These are phyloP conservation scores for Osmerus mordax DNA, from an alignment of 2,113 vertebrate species.

Conservation along the genomic window DNA sequence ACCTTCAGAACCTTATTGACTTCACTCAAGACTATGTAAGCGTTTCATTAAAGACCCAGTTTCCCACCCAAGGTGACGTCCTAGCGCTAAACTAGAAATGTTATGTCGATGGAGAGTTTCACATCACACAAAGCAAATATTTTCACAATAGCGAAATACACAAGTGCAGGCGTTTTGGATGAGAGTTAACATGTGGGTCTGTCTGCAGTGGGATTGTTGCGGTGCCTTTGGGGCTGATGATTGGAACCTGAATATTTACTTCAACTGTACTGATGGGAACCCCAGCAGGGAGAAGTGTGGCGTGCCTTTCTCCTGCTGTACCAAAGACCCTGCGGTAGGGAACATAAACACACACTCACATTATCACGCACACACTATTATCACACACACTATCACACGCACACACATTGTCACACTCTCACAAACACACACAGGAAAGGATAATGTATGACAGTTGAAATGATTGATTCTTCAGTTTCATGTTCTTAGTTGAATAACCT, in stretches of 20 bases:
- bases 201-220: slow-evolving; percentile 92
- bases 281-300: slow-evolving; percentile 95
- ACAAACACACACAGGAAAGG: neutral
- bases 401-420: no score
- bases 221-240: slow-evolving; percentile 95
- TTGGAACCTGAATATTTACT: slow-evolving; percentile 99
- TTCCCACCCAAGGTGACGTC: no score
- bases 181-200: slow-evolving; percentile 5
- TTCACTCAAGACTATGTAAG: slow-evolving; percentile 99
- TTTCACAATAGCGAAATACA: neutral
- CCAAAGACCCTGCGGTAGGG: slow-evolving; percentile 94
- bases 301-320: slow-evolving; percentile 97
- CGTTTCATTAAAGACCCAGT: neutral
- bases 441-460: neutral
- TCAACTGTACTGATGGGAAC: slow-evolving; percentile 97
- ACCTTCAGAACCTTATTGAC: slow-evolving; percentile 98
- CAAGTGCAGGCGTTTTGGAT: neutral
- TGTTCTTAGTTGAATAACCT: neutral
- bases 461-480: neutral
- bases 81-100: no score
- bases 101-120: no score
- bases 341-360: neutral
- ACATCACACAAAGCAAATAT: neutral
- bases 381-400: no score
- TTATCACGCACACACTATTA: no score